These are phyloP conservation scores for Sarcophaga rosellei DNA, from an alignment of 2,888 invertebrate species.

Conservation along the genomic window DNA sequence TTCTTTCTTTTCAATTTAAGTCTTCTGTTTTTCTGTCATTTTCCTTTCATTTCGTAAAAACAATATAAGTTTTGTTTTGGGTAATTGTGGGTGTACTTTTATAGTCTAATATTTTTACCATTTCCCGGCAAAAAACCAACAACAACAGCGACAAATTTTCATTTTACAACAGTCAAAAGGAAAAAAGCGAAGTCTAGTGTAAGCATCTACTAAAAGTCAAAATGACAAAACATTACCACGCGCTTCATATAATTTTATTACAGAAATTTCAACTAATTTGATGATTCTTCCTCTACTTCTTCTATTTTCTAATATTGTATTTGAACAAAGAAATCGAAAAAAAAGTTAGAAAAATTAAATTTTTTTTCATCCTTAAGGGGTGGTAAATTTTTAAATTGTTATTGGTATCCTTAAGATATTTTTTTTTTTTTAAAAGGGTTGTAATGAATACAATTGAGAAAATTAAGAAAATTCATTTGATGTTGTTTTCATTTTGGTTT, in stretches of 20 bases:
- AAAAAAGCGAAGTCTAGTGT: conserved; percentile 18
- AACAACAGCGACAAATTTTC: conserved; percentile 47
- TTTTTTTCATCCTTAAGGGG: conserved; percentile 25
- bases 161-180: neutral
- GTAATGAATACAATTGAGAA: conserved; percentile 23
- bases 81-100: conserved; percentile 58
- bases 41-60: conserved; percentile 4
- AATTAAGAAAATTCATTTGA: neutral
- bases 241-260: conserved; percentile 79
- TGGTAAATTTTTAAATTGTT: conserved; percentile 40
- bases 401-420: conserved; percentile 2
- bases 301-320: conserved; percentile 12
- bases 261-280: conserved; percentile 73
- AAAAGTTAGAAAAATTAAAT: conserved; percentile 18
- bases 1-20: conserved; percentile 3
- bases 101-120: conserved; percentile 13
- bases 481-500: no score
- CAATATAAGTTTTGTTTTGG: conserved; percentile 48
- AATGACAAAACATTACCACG: conserved; percentile 66
- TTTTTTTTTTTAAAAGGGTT: conserved; percentile 2
- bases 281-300: conserved; percentile 41
- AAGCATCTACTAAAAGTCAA: conserved; percentile 9
- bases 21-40: neutral
- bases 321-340: neutral
- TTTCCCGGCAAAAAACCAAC: conserved; percentile 1